A percentile compares a stretch with the other conserved stretches of the same genome.
Conservation (phyloP, 2,113 vertebrate species). For the Pao palembangensis region DNA sequence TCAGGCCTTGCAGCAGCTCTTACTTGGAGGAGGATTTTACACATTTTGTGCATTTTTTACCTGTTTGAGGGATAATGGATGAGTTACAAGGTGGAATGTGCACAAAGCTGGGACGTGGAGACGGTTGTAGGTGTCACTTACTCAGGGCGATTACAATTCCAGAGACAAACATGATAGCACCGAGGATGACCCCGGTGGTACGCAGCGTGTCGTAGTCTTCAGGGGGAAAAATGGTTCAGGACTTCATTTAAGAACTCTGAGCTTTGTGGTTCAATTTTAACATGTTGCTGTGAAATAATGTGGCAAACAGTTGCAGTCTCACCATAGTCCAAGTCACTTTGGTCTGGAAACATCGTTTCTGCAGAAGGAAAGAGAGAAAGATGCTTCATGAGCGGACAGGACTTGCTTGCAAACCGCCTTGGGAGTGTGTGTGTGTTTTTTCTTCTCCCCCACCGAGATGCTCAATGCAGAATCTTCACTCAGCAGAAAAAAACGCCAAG, state of each 20-base stretch:
- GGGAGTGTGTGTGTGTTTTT: slow-evolving; percentile 4
- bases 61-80: slow-evolving; percentile 72
- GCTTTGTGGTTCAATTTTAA: no score
- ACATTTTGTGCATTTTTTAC: slow-evolving; percentile 81
- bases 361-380: slow-evolving; percentile 27
- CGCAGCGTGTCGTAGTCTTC: slow-evolving; percentile 85
- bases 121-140: slow-evolving; percentile 62
- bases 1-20: slow-evolving; percentile 57
- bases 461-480: slow-evolving; percentile 65
- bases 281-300: background rate
- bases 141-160: slow-evolving; percentile 87
- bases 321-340: slow-evolving; percentile 77
- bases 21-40: slow-evolving; percentile 78
- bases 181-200: slow-evolving; percentile 84
- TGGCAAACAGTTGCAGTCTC: slow-evolving; percentile 29
- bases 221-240: slow-evolving; percentile 18
- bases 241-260: slow-evolving; percentile 1
- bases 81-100: slow-evolving; percentile 40
- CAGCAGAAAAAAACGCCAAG: slow-evolving; percentile 59
- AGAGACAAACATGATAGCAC: slow-evolving; percentile 81
- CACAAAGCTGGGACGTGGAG: slow-evolving; percentile 6
- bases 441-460: slow-evolving; percentile 8
- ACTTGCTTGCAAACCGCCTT: slow-evolving; percentile 29
- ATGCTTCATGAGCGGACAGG: background rate
- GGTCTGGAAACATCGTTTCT: slow-evolving; percentile 62